Conservation (phyloP, 2,113 vertebrate species). For the Syngnathus typhle region DNA sequence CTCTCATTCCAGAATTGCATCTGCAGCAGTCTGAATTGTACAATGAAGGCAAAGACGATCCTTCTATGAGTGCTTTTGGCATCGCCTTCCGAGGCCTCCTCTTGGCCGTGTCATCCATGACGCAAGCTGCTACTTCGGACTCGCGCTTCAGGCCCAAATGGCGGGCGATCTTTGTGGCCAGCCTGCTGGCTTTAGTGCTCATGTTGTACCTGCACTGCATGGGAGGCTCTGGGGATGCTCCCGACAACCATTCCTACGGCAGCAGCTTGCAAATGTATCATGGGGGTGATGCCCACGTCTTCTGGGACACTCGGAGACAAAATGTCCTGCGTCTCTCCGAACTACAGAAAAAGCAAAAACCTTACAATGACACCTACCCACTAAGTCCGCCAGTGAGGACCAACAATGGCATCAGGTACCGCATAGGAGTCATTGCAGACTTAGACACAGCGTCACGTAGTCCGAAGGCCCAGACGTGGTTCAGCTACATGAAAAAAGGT, state of each 20-base stretch:
- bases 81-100: slow-evolving; percentile 76
- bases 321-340: background rate
- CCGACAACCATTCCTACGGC: slow-evolving; percentile 18
- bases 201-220: slow-evolving; percentile 76
- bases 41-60: slow-evolving; percentile 71
- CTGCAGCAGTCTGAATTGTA: slow-evolving; percentile 44
- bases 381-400: slow-evolving; percentile 77
- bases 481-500: slow-evolving; percentile 87
- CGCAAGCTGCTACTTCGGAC: slow-evolving; percentile 68
- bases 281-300: background rate
- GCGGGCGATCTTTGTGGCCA: slow-evolving; percentile 73
- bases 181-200: slow-evolving; percentile 66
- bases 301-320: slow-evolving; percentile 8
- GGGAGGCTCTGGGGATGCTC: slow-evolving; percentile 16
- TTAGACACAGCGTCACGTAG: slow-evolving; percentile 79
- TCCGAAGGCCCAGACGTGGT: slow-evolving; percentile 80
- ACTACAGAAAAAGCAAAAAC: slow-evolving; percentile 14
- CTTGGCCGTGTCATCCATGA: slow-evolving; percentile 79
- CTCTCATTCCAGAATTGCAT: background rate
- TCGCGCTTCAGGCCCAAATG: slow-evolving; percentile 85
- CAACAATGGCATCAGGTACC: slow-evolving; percentile 73
- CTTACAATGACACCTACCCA: slow-evolving; percentile 87
- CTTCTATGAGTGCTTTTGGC: slow-evolving; percentile 78
- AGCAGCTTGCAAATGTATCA: slow-evolving; percentile 40
- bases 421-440: slow-evolving; percentile 82